Evolutionary conservation across 2,888 invertebrate genomes (phyloP), one percentile per base, ranked within the genome.

Genomic region (Platypus cylindrus): DNA sequence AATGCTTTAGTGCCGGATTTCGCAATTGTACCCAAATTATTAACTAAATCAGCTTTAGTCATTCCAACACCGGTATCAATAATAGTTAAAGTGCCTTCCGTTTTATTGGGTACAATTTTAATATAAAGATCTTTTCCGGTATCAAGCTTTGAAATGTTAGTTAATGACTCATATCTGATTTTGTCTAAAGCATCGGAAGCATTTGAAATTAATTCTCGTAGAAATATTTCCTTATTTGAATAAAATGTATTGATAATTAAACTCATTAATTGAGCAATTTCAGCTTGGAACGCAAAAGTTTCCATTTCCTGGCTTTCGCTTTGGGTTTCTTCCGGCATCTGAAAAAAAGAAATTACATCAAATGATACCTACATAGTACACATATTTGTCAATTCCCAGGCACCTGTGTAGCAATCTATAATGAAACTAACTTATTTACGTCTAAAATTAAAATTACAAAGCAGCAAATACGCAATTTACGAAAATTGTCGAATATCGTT

Each of bases 231-330:
- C 70, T 99, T 98, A 75, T 98, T 98, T 0, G 94, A 94, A 66
- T 98, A 99, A 71, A 99, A 98, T 36, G 98, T 98, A 77, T 99
- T 98, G 79, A 99, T 99, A 76, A 98, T 98, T 67, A 98, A 70
- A 50, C 91, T 93, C 97, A 98, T 97, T 63, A 98, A 78, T 78
- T 91, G 91, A 60, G 97, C 97, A 65, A 98, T 98, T 70, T 98
- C 97, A 58, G 97, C 97, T 73, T 98, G 97, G 73, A 98, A 98
- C 65, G 95, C 97, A 68, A 98, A 98, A 63, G 95, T 97, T 67
- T 98, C 97, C 44, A 80, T 81, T 54, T 87, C 85, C 44, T 63
- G 62, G 42, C 66, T 68, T n/a, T n/a, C n/a, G n/a, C n/a, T n/a
- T n/a, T n/a, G n/a, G n/a, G n/a, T n/a, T 68, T 82, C 75, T 71